phyloP scores from a whole-genome alignment of 2,888 invertebrate species.

The Acanthococcus lagerstroemiae region DNA sequence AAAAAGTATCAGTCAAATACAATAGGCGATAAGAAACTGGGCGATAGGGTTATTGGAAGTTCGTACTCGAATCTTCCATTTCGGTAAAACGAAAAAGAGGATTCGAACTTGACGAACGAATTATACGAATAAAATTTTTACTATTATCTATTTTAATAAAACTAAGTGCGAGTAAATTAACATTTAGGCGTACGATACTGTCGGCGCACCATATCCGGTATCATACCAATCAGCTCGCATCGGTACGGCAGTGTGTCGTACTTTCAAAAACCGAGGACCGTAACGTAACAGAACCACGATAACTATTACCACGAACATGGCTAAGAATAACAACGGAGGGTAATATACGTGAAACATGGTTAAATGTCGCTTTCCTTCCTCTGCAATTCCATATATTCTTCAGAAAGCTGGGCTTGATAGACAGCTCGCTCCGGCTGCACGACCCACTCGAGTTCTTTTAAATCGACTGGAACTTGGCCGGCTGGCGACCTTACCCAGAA shows the following conservation, averaged over 20 bases:
- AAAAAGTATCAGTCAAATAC: too few relatives aligned
- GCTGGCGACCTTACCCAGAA: constrained; percentile 76
- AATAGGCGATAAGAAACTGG: too few relatives aligned
- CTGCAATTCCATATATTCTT: constrained; percentile 54
- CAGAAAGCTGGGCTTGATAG: constrained; percentile 42
- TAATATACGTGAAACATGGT: constrained; percentile 65
- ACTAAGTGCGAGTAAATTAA: too few relatives aligned
- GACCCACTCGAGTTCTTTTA: constrained; percentile 55
- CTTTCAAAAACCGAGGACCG: constrained; percentile 60
- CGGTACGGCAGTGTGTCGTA: constrained; percentile 53
- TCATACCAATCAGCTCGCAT: constrained; percentile 51
- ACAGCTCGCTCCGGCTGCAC: constrained; percentile 32
- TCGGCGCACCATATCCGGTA: constrained; percentile 53
- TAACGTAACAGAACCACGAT: constrained; percentile 65
- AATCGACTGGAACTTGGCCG: constrained; percentile 69
- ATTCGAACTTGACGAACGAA: too few relatives aligned
- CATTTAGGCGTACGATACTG: constrained; percentile 52
- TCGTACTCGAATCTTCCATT: too few relatives aligned
- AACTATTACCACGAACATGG: constrained; percentile 59
- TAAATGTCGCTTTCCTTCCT: constrained; percentile 73
- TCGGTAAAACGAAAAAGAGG: too few relatives aligned
- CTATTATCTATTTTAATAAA: too few relatives aligned
- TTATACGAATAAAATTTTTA: too few relatives aligned
- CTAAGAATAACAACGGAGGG: constrained; percentile 63
- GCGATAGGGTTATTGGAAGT: too few relatives aligned